Percentiles rank a stretch among this genome's conserved stretches.
Conservation (phyloP, 1,140 invertebrate genomes). For the Drosophila ogumai region DNA sequence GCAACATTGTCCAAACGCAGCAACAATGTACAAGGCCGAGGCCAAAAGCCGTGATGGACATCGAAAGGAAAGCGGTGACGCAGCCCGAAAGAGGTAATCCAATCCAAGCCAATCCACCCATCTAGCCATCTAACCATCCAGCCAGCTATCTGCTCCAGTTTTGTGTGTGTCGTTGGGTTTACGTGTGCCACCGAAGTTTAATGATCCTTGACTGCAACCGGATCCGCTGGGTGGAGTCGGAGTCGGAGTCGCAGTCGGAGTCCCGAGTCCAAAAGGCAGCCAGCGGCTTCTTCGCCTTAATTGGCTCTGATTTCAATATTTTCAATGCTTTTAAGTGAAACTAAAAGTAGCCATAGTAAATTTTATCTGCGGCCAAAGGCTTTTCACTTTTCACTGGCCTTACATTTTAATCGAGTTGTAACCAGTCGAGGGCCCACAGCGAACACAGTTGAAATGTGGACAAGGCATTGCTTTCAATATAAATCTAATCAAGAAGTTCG, state of each 20-base stretch:
- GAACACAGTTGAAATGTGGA: constrained; percentile 2
- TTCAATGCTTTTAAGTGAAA: constrained; percentile 23
- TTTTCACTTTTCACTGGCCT: constrained; percentile 17
- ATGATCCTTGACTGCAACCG: constrained; percentile 81
- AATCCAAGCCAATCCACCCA: constrained; percentile 32
- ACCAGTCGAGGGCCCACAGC: constrained; percentile 3
- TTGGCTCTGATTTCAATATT: constrained; percentile 47
- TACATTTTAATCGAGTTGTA: constrained; percentile 21
- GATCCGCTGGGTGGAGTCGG: constrained; percentile 61
- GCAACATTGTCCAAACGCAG: constrained; percentile 11
- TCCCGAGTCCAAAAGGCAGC: constrained; percentile 13
- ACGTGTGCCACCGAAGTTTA: constrained; percentile 59
- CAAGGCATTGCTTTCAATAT: constrained; percentile 13
- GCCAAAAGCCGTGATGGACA: constrained; percentile 32
- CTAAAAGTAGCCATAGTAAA: constrained; percentile 16
- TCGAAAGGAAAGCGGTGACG: constrained; percentile 63
- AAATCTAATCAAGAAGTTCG: constrained; percentile 36
- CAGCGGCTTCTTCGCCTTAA: constrained; percentile 39
- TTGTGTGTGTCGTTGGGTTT: constrained; percentile 16
- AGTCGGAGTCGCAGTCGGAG: constrained; percentile 26
- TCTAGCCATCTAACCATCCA: constrained; percentile 4
- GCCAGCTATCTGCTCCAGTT: constrained; percentile 28
- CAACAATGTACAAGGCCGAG: constrained; percentile 30
- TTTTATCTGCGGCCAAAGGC: constrained; percentile 11
- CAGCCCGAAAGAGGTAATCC: constrained; percentile 70